Conservation (phyloP, 2,888 invertebrate species). For the Heliconius cydno region DNA sequence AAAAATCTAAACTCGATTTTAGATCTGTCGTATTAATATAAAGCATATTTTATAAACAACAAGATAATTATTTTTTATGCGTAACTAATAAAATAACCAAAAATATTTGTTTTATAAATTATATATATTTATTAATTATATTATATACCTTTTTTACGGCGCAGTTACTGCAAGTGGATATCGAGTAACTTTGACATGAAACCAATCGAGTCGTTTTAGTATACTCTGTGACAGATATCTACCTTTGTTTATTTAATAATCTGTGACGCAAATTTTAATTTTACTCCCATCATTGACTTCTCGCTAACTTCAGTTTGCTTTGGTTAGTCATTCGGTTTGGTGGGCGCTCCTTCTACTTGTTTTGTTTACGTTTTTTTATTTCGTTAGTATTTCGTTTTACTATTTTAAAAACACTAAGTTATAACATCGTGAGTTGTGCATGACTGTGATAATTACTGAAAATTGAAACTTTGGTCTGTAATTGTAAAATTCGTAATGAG, state of each 20-base stretch:
- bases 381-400: constrained; percentile 40
- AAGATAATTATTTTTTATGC: neutral
- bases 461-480: neutral
- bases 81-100: neutral
- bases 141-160: too few species aligned
- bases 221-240: neutral
- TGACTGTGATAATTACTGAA: constrained; percentile 57
- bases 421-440: constrained; percentile 56
- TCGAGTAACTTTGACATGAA: neutral
- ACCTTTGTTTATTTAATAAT: neutral
- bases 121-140: too few species aligned
- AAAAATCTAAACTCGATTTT: neutral
- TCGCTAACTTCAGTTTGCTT: constrained; percentile 50
- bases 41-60: neutral
- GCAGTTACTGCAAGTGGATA: too few species aligned
- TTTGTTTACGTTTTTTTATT: constrained; percentile 53
- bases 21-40: too few species aligned
- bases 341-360: constrained; percentile 48
- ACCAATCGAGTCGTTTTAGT: neutral
- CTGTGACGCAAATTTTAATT: constrained; percentile 8
- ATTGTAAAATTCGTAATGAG: constrained; percentile 7
- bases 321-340: constrained; percentile 50
- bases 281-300: neutral
- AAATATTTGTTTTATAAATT: neutral
- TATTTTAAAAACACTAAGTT: constrained; percentile 47